These are phyloP conservation scores for Schizotus pectinicornis DNA, from an alignment of 2,888 invertebrate genomes.

Conservation along the genomic window DNA sequence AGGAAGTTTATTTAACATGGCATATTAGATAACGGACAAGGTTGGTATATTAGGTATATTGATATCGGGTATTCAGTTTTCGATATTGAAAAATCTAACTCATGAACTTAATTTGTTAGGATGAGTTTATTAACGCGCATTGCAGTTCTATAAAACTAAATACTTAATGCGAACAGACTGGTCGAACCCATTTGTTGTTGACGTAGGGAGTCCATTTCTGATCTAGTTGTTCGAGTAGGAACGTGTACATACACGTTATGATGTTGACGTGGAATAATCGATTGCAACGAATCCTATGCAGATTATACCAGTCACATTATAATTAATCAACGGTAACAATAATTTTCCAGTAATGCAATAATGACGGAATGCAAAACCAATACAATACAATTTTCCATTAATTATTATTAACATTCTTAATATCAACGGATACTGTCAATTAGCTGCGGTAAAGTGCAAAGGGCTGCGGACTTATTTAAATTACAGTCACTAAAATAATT, in stretches of 20 bases:
- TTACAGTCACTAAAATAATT: conserved; percentile 23
- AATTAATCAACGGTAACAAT: conserved; percentile 37
- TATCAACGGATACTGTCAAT: conserved; percentile 15
- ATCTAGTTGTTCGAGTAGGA: conserved; percentile 20
- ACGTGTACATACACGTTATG: conserved; percentile 32
- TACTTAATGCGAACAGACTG: conserved; percentile 16
- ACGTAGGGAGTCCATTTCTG: conserved; percentile 17
- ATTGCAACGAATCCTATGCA: conserved; percentile 36
- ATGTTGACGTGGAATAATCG: conserved; percentile 39
- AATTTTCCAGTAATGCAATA: conserved; percentile 28
- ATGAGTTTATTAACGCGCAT: conserved; percentile 19
- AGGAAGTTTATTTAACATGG: neutral
- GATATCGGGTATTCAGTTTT: conserved; percentile 13
- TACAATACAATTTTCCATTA: conserved; percentile 20
- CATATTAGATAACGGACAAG: conserved; percentile 13
- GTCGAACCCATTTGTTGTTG: conserved; percentile 17
- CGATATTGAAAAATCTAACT: conserved; percentile 13
- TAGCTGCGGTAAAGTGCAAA: conserved; percentile 10
- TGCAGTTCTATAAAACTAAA: conserved; percentile 19
- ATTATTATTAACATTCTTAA: conserved; percentile 18
- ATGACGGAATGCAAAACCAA: conserved; percentile 13
- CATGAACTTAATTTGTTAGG: conserved; percentile 23
- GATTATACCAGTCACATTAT: conserved; percentile 39
- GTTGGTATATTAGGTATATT: conserved; percentile 7
- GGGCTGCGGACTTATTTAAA: conserved; percentile 12